A percentile compares a stretch with the other conserved stretches of the same genome.
Conservation (phyloP, 2,888 invertebrate species). For the Tipula vernalis region DNA sequence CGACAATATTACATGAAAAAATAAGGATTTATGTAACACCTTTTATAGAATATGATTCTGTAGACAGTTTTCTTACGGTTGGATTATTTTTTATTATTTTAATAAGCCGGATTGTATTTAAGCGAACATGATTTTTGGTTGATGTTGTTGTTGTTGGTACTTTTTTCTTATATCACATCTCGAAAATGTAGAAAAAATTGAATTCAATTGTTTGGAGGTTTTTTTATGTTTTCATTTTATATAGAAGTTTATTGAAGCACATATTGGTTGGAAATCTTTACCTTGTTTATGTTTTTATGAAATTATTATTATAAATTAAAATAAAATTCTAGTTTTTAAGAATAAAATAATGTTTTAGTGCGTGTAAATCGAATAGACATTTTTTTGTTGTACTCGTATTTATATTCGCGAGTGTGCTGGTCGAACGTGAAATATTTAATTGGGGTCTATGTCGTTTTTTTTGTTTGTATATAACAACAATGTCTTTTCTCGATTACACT, state of each 20-base stretch:
- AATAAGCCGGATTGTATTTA: constrained; percentile 4
- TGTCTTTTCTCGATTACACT: neutral
- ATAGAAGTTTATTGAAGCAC: neutral
- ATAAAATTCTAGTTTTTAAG: neutral
- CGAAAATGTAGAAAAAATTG: neutral
- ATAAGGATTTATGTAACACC: neutral
- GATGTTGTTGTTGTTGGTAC: neutral
- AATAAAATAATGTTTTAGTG: neutral
- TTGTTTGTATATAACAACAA: neutral
- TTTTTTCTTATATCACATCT: neutral
- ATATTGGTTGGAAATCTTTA: neutral
- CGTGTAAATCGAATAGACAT: neutral
- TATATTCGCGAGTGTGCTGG: neutral
- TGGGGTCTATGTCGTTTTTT: neutral
- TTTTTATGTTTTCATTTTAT: neutral
- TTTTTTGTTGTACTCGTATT: neutral
- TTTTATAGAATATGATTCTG: neutral
- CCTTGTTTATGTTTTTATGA: neutral
- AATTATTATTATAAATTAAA: neutral
- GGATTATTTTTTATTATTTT: neutral
- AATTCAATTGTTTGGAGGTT: neutral
- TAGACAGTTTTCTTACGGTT: neutral
- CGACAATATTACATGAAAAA: neutral
- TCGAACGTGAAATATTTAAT: neutral
- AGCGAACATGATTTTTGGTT: neutral